These are phyloP conservation scores for Narcine bancroftii DNA, from an alignment of 2,113 vertebrate species.

Conservation along the genomic window DNA sequence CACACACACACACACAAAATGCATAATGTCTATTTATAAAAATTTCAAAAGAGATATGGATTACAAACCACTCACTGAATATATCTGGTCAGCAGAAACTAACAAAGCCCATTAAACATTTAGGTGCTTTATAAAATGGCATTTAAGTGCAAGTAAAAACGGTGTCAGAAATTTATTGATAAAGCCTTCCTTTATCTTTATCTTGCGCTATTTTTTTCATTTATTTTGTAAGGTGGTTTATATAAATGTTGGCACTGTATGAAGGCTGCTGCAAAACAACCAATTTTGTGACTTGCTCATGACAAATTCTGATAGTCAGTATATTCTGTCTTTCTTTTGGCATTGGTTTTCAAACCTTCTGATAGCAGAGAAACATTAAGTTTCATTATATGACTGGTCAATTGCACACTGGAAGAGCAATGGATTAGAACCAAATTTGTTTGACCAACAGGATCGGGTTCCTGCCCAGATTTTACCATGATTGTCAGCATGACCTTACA, in stretches of 20 bases:
- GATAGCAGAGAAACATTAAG: background rate
- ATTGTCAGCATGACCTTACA: background rate
- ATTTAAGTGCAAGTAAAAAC: slow-evolving; percentile 8
- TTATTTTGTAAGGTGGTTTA: too few species aligned
- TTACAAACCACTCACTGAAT: background rate
- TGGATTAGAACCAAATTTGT: background rate
- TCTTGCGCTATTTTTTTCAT: too few species aligned
- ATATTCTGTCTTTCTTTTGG: background rate
- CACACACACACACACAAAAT: background rate
- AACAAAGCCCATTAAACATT: background rate
- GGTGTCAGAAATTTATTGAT: background rate
- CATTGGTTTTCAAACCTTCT: background rate
- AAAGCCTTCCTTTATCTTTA: too few species aligned
- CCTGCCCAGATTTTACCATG: background rate
- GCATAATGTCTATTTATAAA: background rate
- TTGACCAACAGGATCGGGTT: background rate
- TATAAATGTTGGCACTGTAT: too few species aligned
- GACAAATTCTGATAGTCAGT: too few species aligned
- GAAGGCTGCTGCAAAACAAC: too few species aligned
- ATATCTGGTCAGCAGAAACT: slow-evolving; percentile 9
- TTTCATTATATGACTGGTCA: background rate
- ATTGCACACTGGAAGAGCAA: background rate
- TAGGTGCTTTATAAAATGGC: background rate
- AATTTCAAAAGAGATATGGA: background rate
- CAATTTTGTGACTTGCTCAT: too few species aligned